Conservation (phyloP, 2,113 vertebrate species). For the Syngnathus floridae region DNA sequence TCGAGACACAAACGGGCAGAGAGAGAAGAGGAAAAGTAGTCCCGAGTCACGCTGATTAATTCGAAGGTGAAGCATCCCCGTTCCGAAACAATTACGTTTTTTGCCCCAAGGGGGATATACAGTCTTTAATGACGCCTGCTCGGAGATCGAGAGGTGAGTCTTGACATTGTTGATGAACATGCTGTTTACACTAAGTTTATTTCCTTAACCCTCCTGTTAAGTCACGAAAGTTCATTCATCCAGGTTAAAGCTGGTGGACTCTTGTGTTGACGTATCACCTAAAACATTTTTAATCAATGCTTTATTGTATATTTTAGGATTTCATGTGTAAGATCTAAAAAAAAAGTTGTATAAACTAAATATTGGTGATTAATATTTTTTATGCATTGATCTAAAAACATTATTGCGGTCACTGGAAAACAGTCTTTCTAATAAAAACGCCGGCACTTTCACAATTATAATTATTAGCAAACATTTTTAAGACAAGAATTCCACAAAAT, state of each 20-base stretch:
- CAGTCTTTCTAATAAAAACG: neutral
- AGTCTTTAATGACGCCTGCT: neutral
- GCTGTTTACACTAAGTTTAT: neutral
- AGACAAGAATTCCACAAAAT: too few species aligned
- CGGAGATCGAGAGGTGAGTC: slow-evolving; percentile 3
- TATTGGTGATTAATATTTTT: neutral
- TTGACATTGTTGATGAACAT: neutral
- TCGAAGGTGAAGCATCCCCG: neutral
- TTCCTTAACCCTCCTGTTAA: neutral
- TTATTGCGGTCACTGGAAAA: neutral
- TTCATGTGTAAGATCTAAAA: neutral
- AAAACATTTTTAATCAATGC: neutral
- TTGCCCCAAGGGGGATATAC: neutral
- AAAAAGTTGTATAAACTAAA: neutral
- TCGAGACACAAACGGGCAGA: slow-evolving; percentile 29
- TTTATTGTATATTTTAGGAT: neutral
- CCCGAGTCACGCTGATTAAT: neutral
- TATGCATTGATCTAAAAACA: neutral
- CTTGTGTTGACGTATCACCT: neutral
- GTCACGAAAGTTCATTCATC: neutral
- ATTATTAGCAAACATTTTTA: too few species aligned
- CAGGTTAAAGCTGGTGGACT: too few species aligned
- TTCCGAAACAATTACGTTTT: neutral
- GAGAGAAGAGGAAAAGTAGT: slow-evolving; percentile 1
- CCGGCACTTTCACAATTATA: too few species aligned